These are phyloP conservation scores for Mesodorylaimus sp. DNA, from an alignment of 2,888 invertebrate genomes.

Conservation along the genomic window DNA sequence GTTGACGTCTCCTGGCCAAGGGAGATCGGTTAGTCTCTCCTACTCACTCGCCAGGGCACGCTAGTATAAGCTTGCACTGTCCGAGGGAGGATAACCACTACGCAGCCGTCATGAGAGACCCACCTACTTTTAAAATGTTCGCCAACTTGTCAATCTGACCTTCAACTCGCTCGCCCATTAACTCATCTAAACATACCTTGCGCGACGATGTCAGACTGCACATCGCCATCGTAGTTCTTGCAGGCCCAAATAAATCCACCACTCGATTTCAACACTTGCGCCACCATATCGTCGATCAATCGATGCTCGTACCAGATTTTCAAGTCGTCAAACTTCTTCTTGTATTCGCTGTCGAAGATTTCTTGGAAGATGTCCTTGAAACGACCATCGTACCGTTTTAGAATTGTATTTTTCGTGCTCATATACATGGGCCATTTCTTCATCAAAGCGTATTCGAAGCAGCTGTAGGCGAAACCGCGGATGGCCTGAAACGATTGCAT, in stretches of 20 bases:
- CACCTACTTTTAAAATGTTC: no score
- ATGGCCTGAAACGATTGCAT: constrained; percentile 41
- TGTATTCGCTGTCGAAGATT: constrained; percentile 54
- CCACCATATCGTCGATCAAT: constrained; percentile 78
- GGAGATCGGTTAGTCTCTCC: no score
- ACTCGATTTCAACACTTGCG: constrained; percentile 56
- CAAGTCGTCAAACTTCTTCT: constrained; percentile 50
- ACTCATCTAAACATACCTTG: constrained; percentile 40
- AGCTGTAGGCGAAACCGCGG: constrained; percentile 60
- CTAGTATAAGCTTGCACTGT: no score
- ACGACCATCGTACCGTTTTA: constrained; percentile 67
- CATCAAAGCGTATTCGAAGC: constrained; percentile 61
- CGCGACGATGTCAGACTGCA: constrained; percentile 70
- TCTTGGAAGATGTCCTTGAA: constrained; percentile 83
- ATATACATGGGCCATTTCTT: constrained; percentile 75
- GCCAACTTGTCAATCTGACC: no score
- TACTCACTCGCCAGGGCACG: no score
- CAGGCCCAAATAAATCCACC: constrained; percentile 81
- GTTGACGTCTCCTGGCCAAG: no score
- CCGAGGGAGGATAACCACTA: no score
- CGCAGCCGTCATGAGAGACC: no score
- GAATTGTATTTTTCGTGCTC: constrained; percentile 74
- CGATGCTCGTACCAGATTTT: constrained; percentile 79
- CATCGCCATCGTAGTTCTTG: constrained; percentile 81
- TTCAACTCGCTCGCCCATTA: no score